Evolutionary conservation across 2,113 vertebrate species (phyloP).

Genomic region (Noctilio leporinus): DNA sequence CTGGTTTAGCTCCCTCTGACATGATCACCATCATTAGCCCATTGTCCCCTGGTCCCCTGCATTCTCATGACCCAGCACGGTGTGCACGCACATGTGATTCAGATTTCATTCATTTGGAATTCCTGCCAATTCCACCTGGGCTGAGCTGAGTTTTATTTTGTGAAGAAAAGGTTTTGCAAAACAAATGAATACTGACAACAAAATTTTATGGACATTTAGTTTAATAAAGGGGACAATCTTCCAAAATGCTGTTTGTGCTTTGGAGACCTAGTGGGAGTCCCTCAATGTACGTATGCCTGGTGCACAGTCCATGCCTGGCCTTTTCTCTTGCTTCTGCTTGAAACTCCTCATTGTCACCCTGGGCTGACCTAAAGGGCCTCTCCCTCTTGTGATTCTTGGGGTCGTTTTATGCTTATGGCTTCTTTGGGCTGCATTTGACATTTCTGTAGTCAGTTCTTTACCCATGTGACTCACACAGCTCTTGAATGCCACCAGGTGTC

Average conservation of each 20-base stretch:
- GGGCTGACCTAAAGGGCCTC: rapidly evolving
- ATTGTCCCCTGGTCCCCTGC: neutral
- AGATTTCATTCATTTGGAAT: neutral
- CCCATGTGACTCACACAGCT: neutral
- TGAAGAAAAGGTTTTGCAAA: neutral
- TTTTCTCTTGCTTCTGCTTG: neutral
- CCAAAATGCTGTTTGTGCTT: neutral
- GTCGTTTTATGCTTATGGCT: too few relatives aligned
- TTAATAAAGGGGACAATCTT: neutral
- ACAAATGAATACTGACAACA: slow-evolving; percentile 39
- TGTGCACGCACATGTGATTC: neutral
- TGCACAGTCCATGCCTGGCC: rapidly evolving
- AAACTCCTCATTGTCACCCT: rapidly evolving
- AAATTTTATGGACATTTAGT: neutral
- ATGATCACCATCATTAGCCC: neutral
- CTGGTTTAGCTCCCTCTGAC: too few relatives aligned
- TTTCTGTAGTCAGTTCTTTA: neutral
- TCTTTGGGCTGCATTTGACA: too few relatives aligned
- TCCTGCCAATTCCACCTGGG: neutral
- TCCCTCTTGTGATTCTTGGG: neutral
- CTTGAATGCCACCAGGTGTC: neutral
- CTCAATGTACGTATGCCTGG: neutral
- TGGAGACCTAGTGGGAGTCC: neutral
- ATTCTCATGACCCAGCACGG: neutral
- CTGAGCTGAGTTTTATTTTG: neutral